Evolutionary conservation across 1,140 invertebrate species (phyloP).

Genomic region (Neodiprion virginianus): DNA sequence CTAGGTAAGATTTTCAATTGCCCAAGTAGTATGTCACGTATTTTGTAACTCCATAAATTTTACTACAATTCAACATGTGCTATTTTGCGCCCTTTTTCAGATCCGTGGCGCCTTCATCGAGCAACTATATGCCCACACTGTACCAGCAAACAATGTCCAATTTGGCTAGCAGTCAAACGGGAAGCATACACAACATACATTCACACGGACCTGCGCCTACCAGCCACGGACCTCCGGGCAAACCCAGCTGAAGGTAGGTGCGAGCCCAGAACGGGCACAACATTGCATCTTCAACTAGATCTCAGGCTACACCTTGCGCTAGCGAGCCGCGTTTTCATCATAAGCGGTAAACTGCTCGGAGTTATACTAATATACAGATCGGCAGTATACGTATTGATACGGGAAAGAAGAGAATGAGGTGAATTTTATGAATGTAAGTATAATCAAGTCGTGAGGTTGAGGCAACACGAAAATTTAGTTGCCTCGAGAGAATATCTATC

Average conservation of each 20-base stretch:
- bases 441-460: background rate
- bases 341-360: conserved; percentile 8
- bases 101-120: conserved; percentile 43
- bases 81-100: conserved; percentile 25
- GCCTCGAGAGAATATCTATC: too few species aligned
- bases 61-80: background rate
- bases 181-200: conserved; percentile 47
- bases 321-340: background rate
- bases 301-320: background rate
- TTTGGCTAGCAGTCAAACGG: conserved; percentile 45
- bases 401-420: background rate
- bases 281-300: background rate
- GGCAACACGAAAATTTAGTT: too few species aligned
- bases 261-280: conserved; percentile 7
- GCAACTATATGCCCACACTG: conserved; percentile 47
- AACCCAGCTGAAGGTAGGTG: conserved; percentile 50
- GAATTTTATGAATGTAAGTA: conserved; percentile 1
- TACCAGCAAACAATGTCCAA: conserved; percentile 45
- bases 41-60: conserved; percentile 8
- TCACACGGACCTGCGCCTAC: conserved; percentile 47
- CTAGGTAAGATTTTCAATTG: conserved; percentile 44
- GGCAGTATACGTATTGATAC: background rate
- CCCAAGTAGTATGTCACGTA: conserved; percentile 4
- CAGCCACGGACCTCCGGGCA: conserved; percentile 44
- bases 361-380: background rate